Evolutionary conservation across 2,888 invertebrate species (phyloP), one percentile per base, ranked within the genome.

Genomic region (Morpho helenor): DNA sequence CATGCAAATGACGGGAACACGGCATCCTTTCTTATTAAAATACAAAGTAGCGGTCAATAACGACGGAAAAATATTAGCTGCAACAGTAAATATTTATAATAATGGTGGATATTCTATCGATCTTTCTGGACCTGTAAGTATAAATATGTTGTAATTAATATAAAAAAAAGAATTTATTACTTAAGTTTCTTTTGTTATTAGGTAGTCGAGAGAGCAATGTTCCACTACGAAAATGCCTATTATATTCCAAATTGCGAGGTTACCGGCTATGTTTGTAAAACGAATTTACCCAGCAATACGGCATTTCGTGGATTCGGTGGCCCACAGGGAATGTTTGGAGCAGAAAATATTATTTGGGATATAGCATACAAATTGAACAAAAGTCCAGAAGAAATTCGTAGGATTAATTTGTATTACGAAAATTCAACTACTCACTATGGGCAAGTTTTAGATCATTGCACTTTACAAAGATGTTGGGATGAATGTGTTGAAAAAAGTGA

Each of bases 241-340:
- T 92, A 92, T 66, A 93, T 98, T 63, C 95, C 95, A 0, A 94
- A 95, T 67, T 91, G 94, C 0, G 92, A 93, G 65, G 93, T 96
- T 0, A 92, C 88, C 8, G 96, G 96, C 0, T 93, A 93, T 72
- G 88, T 94, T 8, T 98, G 98, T 75, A 95, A 93, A 82, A 99
- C 98, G 0, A 98, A 99, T 87, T 80, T 97, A 52, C 94, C 97
- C 0, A 97, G 97, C 0, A 97, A 97, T 76, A 98, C 98, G 0
- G 98, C 98, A 0, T 98, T 98, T 74, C 91, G 98, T 70, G 97
- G 97, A 2, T 98, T 97, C 73, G 98, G 98, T 7, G 97, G 94
- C 0, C 98, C 98, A 0, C 98, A 98, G 76, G 97, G 95, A 40
- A 97, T 97, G 97, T 95, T 96, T 75, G 93, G 94, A 2, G 95